Evolutionary conservation across 2,888 invertebrate genomes (phyloP).

Genomic region (Mythimna pallens): DNA sequence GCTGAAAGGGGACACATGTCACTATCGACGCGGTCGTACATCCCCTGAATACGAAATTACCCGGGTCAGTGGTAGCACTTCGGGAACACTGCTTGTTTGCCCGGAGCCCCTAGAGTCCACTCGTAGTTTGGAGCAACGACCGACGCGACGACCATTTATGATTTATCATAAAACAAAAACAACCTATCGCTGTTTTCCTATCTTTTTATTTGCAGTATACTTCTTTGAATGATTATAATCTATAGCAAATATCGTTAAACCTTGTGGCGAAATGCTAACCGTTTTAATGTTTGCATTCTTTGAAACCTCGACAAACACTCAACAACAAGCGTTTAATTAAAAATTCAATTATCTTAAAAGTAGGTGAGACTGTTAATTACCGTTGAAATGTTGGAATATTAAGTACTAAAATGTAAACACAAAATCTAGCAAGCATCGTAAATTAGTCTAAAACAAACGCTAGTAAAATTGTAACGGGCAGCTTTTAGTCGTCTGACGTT

Average conservation of each 20-base stretch:
- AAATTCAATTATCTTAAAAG: conserved; percentile 3
- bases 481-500: conserved; percentile 45
- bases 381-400: conserved; percentile 28
- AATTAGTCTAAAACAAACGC: conserved; percentile 61
- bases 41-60: conserved; percentile 73
- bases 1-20: conserved; percentile 65
- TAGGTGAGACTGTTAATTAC: conserved; percentile 15
- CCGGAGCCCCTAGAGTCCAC: conserved; percentile 34
- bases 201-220: conserved; percentile 31
- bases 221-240: conserved; percentile 26
- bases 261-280: not conserved
- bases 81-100: conserved; percentile 67
- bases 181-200: conserved; percentile 37
- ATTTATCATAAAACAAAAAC: conserved; percentile 54
- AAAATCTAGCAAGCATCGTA: conserved; percentile 40
- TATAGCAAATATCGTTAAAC: conserved; percentile 29
- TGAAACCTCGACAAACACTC: conserved; percentile 7
- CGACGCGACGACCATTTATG: conserved; percentile 45
- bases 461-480: conserved; percentile 49
- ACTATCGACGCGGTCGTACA: conserved; percentile 61
- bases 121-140: conserved; percentile 58
- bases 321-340: conserved; percentile 2
- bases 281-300: not conserved
- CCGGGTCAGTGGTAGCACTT: conserved; percentile 64
- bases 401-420: conserved; percentile 29